Base-by-base conservation (phyloP, 30 jellyfish, hydroid and myxozoan genomes). In the Aurelia sp. region DNA sequence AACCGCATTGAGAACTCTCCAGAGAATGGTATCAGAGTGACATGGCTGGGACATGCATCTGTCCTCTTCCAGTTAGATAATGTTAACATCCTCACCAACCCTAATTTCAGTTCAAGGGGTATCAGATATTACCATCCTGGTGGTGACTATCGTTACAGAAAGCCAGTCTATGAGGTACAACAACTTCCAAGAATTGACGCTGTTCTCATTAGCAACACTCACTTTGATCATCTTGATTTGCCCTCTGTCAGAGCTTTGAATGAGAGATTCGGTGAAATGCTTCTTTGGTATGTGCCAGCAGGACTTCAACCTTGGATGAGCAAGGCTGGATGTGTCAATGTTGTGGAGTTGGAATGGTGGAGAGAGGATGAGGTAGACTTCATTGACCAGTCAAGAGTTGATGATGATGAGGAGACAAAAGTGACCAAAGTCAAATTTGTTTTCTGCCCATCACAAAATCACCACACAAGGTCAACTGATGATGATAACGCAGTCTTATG, bases 271-370 rank as follows among this genome's bases (percentile, higher is more conserved):
- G 97, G 97, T 7, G 98, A 93, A 76, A 93, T 87, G 96, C 82
- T 93, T 7, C 81, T 93, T 73, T 93, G 98, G 98, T 93, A 93
- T 79, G 98, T 87, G 27, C 98, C 98, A 48, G 89, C 88, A 22
- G 98, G 98, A 13, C 86, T 88, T 19, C 88, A 87, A 61, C 96
- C 84, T 12, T 93, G 98, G 98, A 83, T 93, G 96, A 71, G 84
- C 78, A 93, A 93, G 62, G 97, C 97, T 73, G 97, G 97, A 10
- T 89, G 97, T 71, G 90, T 35, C 27, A 89, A 94, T 87, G 97
- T 91, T 52, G 99, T 94, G 1, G 99, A 94, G 71, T 37, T 94
- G 90, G 99, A 94, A 59, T 94, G 99, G 99, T 94, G 99, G 99
- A 72, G 90, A 33, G 99, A 94, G 62, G 99, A 93, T 78, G 97